phyloP scores from a whole-genome alignment of 2,888 invertebrate species.

The Frankliniella fusca region DNA sequence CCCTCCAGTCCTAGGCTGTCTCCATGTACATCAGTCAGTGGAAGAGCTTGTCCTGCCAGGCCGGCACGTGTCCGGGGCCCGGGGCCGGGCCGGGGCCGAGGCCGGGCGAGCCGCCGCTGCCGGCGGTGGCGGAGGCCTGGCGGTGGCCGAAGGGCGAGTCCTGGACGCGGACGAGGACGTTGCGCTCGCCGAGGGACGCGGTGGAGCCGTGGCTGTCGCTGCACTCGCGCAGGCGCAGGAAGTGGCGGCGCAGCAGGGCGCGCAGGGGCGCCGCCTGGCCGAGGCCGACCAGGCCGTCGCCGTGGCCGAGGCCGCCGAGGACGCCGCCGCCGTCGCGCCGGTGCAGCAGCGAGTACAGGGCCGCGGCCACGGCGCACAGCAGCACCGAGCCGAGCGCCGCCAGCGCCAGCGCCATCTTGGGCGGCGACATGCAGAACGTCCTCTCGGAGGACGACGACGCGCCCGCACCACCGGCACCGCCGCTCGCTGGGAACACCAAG shows the following conservation, averaged over 20 bases:
- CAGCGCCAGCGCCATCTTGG: constrained; percentile 71
- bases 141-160: constrained; percentile 4
- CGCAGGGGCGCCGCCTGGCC: neutral
- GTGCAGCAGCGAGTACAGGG: constrained; percentile 57
- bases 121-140: neutral
- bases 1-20: no score
- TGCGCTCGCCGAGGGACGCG: neutral
- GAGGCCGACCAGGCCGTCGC: neutral
- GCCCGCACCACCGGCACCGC: neutral
- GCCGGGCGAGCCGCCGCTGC: neutral
- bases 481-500: neutral
- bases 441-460: constrained; percentile 46
- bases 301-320: neutral
- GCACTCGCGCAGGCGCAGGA: neutral
- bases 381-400: constrained; percentile 68
- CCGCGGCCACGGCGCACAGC: constrained; percentile 64
- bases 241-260: neutral
- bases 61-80: neutral
- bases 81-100: neutral
- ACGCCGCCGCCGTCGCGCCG: constrained; percentile 35
- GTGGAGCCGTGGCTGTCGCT: neutral
- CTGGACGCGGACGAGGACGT: neutral
- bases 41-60: constrained; percentile 2
- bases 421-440: constrained; percentile 68
- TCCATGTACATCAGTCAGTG: no score